Conservation (phyloP, 2,113 vertebrate species). For the Rissa tridactyla region DNA sequence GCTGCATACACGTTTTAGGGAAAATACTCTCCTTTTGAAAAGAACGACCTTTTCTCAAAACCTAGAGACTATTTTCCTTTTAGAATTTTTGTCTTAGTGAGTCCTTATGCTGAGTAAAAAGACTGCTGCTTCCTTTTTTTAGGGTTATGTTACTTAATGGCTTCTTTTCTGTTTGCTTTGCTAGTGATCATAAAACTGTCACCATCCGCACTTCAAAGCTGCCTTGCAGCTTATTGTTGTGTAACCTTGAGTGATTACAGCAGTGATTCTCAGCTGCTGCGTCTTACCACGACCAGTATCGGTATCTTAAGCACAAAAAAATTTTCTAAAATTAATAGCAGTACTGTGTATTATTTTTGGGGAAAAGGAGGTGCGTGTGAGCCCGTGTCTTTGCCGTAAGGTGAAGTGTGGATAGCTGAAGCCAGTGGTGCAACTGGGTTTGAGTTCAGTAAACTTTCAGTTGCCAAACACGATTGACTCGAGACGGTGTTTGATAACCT, state of each 20-base stretch:
- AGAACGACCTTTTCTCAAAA: neutral
- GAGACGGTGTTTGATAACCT: neutral
- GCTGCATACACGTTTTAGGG: neutral
- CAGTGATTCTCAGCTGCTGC: neutral
- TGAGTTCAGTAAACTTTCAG: neutral
- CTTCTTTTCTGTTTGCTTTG: conserved; percentile 11
- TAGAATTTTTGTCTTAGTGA: neutral
- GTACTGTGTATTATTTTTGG: rapidly evolving
- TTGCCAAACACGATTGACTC: neutral
- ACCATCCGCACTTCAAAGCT: conserved; percentile 3
- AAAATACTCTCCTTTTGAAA: neutral
- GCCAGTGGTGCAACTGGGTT: neutral
- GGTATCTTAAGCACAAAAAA: neutral
- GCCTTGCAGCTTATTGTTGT: neutral
- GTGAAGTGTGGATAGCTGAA: neutral
- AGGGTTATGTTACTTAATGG: neutral
- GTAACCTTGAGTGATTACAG: neutral
- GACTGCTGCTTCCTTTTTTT: neutral
- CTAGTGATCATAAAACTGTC: neutral
- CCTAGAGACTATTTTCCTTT: neutral
- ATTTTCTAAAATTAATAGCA: neutral
- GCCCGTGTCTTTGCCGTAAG: neutral
- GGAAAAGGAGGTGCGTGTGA: neutral
- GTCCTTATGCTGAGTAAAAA: neutral
- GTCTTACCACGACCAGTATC: rapidly evolving